Conservation (phyloP, 2,797 vertebrate species). For the Arrhamphus sclerolepis region DNA sequence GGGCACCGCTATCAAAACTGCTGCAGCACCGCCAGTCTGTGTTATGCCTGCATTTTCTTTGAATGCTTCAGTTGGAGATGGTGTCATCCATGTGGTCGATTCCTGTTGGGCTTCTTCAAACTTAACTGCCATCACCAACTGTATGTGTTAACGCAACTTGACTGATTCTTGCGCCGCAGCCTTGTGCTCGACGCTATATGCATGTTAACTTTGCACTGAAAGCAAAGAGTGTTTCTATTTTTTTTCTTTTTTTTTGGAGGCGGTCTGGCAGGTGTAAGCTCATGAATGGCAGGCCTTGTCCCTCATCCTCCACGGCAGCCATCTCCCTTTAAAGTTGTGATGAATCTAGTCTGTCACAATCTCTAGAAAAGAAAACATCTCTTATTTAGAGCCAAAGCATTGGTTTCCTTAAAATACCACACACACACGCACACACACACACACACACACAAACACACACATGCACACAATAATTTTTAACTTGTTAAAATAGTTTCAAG, state of each 20-base stretch:
- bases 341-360: conserved; percentile 68
- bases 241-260: conserved; percentile 36
- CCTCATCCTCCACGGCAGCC: conserved; percentile 52
- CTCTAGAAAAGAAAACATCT: conserved; percentile 72
- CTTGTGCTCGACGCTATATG: conserved; percentile 56
- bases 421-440: neutral
- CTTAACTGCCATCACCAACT: conserved; percentile 23
- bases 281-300: conserved; percentile 84
- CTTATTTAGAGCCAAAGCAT: conserved; percentile 73
- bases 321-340: conserved; percentile 64
- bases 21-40: conserved; percentile 59
- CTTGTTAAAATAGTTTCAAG: conserved; percentile 57
- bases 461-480: conserved; percentile 35
- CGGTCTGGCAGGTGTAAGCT: conserved; percentile 78
- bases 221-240: conserved; percentile 39
- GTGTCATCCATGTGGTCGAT: conserved; percentile 16
- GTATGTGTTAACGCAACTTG: conserved; percentile 20
- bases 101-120: conserved; percentile 35
- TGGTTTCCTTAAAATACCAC: conserved; percentile 64
- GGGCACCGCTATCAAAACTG: conserved; percentile 74
- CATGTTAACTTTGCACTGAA: conserved; percentile 68
- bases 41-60: conserved; percentile 61
- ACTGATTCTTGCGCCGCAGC: conserved; percentile 17
- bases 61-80: conserved; percentile 44
- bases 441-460: conserved; percentile 14